Conservation (phyloP, 2,113 vertebrate genomes). For the Cryptomyrus ogoouensis region DNA sequence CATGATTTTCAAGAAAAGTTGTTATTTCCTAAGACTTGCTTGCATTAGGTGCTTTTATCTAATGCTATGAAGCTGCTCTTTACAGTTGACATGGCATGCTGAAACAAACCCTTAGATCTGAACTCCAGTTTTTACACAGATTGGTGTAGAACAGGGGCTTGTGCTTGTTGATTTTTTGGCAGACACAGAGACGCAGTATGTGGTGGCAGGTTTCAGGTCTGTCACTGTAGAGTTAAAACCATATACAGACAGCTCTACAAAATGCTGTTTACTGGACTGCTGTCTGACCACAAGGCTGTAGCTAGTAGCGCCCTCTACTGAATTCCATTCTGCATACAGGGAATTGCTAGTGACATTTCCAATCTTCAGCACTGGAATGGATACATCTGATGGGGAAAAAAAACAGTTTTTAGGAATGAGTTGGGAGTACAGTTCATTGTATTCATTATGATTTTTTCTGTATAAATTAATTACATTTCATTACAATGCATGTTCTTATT, state of each 20-base stretch:
- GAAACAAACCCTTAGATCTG: neutral
- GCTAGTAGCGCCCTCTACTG: slow-evolving; percentile 18
- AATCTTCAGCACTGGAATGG: slow-evolving; percentile 47
- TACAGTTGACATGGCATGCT: neutral
- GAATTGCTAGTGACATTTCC: slow-evolving; percentile 32
- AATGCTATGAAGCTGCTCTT: neutral
- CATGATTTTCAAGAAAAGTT: neutral
- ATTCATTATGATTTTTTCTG: neutral
- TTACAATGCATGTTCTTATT: neutral
- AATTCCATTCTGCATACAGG: slow-evolving; percentile 36
- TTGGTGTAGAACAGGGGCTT: slow-evolving; percentile 39
- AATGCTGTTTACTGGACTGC: slow-evolving; percentile 12
- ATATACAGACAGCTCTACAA: slow-evolving; percentile 28
- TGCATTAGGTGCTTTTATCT: neutral
- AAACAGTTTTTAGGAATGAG: neutral
- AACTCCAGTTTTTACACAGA: slow-evolving; percentile 30
- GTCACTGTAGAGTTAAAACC: slow-evolving; percentile 30
- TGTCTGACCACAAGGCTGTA: slow-evolving; percentile 39
- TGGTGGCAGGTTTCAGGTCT: slow-evolving; percentile 28
- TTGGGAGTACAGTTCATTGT: neutral
- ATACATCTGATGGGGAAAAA: slow-evolving; percentile 21
- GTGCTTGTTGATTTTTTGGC: neutral
- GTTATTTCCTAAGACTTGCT: neutral
- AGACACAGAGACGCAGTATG: slow-evolving; percentile 44
- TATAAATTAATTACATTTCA: neutral